A percentile compares a stretch with the other conserved stretches of the same genome.
Conservation (phyloP, 2,113 vertebrate genomes). For the Nannospalax galili region DNA sequence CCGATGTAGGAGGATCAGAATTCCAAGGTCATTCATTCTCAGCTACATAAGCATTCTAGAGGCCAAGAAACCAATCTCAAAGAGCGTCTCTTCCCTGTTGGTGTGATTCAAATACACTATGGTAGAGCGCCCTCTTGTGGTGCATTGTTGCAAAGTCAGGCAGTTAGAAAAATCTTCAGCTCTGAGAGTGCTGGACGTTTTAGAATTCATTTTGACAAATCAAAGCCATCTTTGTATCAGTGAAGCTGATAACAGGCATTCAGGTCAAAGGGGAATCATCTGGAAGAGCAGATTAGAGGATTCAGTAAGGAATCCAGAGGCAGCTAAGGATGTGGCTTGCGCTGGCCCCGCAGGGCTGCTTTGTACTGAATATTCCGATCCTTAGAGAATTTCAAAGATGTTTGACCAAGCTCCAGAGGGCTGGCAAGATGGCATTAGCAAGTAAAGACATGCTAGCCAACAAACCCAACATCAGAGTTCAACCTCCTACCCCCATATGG, state of each 20-base stretch:
- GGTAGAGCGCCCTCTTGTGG: constrained; percentile 69
- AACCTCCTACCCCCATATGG: too few species aligned
- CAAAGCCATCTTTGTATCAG: not conserved
- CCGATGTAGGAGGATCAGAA: not conserved
- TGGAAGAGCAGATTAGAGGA: not conserved
- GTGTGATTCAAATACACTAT: not conserved
- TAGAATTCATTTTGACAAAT: not conserved
- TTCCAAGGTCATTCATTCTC: not conserved
- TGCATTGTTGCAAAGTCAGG: not conserved
- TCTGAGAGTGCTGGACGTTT: not conserved
- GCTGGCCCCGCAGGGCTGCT: not conserved
- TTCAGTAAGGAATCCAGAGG: not conserved
- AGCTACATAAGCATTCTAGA: too few species aligned
- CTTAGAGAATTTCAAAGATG: not conserved
- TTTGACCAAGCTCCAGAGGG: not conserved
- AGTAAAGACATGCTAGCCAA: not conserved
- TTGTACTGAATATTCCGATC: constrained; percentile 11
- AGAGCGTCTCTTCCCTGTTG: too few species aligned
- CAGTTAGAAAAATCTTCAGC: not conserved
- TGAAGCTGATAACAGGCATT: not conserved
- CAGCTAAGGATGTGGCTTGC: too few species aligned
- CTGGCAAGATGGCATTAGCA: not conserved
- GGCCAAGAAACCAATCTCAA: too few species aligned
- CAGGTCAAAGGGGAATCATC: not conserved
- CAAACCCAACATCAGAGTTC: too few species aligned